phyloP scores from a whole-genome alignment of 1,140 invertebrate genomes.

The Vanessa atalanta region DNA sequence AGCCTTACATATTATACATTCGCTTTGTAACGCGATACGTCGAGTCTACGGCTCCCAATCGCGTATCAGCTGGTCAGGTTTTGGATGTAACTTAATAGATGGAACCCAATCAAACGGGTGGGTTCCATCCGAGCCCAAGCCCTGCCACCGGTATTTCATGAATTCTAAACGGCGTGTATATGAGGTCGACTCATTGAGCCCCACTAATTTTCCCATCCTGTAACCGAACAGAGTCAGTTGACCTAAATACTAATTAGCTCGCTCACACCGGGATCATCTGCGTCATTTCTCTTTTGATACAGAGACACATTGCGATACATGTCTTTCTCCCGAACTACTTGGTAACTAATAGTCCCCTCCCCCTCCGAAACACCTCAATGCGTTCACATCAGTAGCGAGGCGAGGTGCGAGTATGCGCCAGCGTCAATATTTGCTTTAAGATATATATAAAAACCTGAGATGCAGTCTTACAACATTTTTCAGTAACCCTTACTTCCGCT shows the following conservation, averaged over 20 bases:
- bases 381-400: not conserved
- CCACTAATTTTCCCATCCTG: constrained; percentile 22
- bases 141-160: too few relatives aligned
- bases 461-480: constrained; percentile 23
- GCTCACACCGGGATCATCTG: constrained; percentile 7
- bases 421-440: constrained; percentile 6
- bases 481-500: constrained; percentile 42
- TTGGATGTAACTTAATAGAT: too few relatives aligned
- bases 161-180: not conserved
- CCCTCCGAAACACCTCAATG: not conserved
- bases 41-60: too few relatives aligned
- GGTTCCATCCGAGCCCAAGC: too few relatives aligned
- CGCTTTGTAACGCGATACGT: too few relatives aligned
- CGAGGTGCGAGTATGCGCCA: not conserved
- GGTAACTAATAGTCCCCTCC: not conserved
- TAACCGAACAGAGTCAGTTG: constrained; percentile 20
- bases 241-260: constrained; percentile 10
- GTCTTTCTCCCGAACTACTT: not conserved
- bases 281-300: not conserved
- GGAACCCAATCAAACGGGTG: too few relatives aligned
- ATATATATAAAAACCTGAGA: constrained; percentile 12
- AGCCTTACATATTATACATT: too few relatives aligned
- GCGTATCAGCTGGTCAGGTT: too few relatives aligned
- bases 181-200: constrained; percentile 22
- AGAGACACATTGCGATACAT: not conserved